A percentile compares a stretch with the other conserved stretches of the same genome.
Evolutionary conservation across 2,888 invertebrate species (phyloP).

Genomic region (Bruchidius siliquastri): DNA sequence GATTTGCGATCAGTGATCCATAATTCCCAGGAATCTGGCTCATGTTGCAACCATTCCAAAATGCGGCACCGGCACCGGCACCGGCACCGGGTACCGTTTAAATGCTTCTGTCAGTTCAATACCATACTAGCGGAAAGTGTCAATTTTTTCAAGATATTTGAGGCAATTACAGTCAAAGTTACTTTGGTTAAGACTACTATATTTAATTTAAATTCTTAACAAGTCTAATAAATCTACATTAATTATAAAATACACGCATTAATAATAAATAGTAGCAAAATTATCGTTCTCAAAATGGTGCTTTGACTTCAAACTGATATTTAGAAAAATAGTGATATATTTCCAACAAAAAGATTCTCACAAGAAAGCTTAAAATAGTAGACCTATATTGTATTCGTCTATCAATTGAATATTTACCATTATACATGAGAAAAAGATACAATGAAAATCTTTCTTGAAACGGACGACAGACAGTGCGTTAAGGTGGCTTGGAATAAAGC

Average conservation of each 20-base stretch:
- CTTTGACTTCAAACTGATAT: neutral
- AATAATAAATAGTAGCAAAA: neutral
- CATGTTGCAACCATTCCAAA: neutral
- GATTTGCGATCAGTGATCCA: neutral
- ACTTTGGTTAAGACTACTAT: neutral
- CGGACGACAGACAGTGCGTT: neutral
- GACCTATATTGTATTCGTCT: neutral
- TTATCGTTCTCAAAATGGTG: neutral
- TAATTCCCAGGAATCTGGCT: neutral
- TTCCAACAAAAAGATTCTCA: neutral
- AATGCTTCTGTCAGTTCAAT: neutral
- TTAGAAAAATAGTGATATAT: neutral
- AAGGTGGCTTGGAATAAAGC: neutral
- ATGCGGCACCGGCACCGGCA: neutral
- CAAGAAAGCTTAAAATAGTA: neutral
- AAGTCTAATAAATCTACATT: neutral
- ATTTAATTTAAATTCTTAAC: neutral
- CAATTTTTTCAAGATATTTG: neutral
- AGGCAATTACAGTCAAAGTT: neutral
- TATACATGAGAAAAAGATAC: neutral
- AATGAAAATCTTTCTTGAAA: neutral
- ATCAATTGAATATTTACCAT: neutral
- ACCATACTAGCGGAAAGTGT: neutral
- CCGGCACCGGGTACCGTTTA: neutral
- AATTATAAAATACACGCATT: neutral